These are phyloP conservation scores for Etheostoma nigrum DNA, from an alignment of 2,797 vertebrate species.

Conservation along the genomic window DNA sequence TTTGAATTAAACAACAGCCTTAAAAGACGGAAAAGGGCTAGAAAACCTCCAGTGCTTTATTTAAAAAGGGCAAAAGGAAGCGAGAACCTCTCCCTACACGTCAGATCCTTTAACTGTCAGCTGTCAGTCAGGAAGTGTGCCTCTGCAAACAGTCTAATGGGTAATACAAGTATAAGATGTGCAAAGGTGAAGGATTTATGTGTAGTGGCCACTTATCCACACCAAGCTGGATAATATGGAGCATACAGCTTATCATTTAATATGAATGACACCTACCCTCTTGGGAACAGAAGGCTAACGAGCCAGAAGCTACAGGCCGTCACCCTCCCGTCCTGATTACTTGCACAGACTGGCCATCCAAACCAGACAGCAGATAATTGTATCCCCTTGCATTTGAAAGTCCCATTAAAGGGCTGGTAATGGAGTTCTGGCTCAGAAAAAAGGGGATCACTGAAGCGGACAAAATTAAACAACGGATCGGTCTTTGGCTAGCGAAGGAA, in stretches of 20 bases:
- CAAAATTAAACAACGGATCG: slow-evolving; percentile 57
- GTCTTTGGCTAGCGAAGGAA: slow-evolving; percentile 47
- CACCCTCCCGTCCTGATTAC: slow-evolving; percentile 36
- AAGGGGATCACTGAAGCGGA: slow-evolving; percentile 42
- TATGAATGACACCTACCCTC: slow-evolving; percentile 38
- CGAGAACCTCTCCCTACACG: background rate
- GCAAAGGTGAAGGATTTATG: slow-evolving; percentile 9
- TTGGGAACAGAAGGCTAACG: slow-evolving; percentile 25
- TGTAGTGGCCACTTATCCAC: slow-evolving; percentile 15
- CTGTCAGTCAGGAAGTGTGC: slow-evolving; percentile 5
- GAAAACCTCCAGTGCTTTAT: background rate
- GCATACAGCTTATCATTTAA: slow-evolving; percentile 31
- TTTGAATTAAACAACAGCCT: slow-evolving; percentile 27
- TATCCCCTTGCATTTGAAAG: slow-evolving; percentile 57
- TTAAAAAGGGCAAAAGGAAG: slow-evolving; percentile 12
- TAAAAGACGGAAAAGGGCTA: background rate
- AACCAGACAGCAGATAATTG: slow-evolving; percentile 69
- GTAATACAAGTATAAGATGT: slow-evolving; percentile 1
- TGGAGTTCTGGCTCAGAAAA: slow-evolving; percentile 54
- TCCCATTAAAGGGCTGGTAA: slow-evolving; percentile 65
- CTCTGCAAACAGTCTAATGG: background rate
- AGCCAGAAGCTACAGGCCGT: slow-evolving; percentile 23
- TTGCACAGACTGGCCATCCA: slow-evolving; percentile 45
- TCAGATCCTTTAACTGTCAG: slow-evolving; percentile 19
- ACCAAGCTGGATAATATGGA: slow-evolving; percentile 9